A percentile compares a stretch with the other conserved stretches of the same genome.
These are phyloP conservation scores for Carpatolechia fugitivella DNA, from an alignment of 2,888 invertebrate species.

Conservation along the genomic window DNA sequence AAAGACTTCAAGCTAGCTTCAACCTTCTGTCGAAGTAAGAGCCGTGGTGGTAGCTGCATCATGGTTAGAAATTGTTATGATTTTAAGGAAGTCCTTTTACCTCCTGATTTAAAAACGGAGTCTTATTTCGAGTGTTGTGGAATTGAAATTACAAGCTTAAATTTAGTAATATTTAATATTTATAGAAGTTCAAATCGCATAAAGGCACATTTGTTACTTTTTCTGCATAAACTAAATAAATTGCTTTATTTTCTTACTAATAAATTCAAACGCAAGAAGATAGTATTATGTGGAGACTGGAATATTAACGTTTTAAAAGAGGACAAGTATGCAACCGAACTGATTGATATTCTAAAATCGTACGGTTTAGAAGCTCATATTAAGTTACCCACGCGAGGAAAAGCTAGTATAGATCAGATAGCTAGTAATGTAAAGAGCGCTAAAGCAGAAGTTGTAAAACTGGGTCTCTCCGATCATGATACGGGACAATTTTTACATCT, in stretches of 20 bases:
- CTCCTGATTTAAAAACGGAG: neutral
- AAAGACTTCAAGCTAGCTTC: too few species aligned
- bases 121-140: conserved; percentile 5
- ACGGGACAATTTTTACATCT: conserved; percentile 1
- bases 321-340: neutral
- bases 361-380: conserved; percentile 17
- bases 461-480: conserved; percentile 14
- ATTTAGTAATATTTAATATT: neutral
- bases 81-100: too few species aligned
- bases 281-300: conserved; percentile 15
- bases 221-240: conserved; percentile 4
- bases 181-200: neutral
- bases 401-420: conserved; percentile 21
- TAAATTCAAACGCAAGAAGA: conserved; percentile 8
- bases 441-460: neutral
- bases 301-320: conserved; percentile 15
- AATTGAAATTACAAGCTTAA: neutral
- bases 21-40: too few species aligned
- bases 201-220: neutral
- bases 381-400: conserved; percentile 10
- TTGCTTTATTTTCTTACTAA: neutral
- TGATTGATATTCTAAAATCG: conserved; percentile 1
- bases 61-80: too few species aligned
- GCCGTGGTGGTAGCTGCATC: too few species aligned
- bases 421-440: conserved; percentile 12